Conservation (phyloP, 2,797 vertebrate genomes). For the Enteromius argenteus region DNA sequence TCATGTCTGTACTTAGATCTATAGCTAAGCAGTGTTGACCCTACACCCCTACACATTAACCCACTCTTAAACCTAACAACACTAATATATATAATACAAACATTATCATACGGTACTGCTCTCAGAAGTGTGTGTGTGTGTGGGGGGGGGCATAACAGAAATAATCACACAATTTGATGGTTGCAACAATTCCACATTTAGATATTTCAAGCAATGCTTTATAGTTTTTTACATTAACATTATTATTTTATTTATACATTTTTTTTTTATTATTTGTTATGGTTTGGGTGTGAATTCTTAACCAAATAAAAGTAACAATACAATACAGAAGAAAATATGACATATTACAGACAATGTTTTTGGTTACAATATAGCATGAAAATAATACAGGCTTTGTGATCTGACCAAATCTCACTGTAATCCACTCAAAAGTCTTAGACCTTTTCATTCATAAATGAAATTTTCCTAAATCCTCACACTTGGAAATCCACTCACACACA, state of each 20-base stretch:
- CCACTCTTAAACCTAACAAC: too few species aligned
- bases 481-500: constrained; percentile 38
- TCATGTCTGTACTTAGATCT: too few species aligned
- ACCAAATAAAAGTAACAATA: background rate
- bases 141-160: background rate
- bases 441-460: constrained; percentile 22
- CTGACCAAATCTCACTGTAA: constrained; percentile 45
- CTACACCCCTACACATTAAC: too few species aligned
- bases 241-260: background rate
- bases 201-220: background rate
- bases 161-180: background rate
- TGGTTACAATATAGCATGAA: constrained; percentile 18
- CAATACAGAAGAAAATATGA: background rate
- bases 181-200: constrained; percentile 8
- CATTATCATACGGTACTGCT: background rate
- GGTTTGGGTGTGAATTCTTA: background rate
- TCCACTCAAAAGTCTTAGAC: constrained; percentile 40
- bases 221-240: background rate
- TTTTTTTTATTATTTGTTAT: background rate
- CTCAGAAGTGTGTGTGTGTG: background rate
- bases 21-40: too few species aligned
- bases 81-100: too few species aligned
- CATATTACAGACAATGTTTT: background rate
- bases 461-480: constrained; percentile 5
- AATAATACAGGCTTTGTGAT: constrained; percentile 32